These are phyloP conservation scores for Torymus tubicola DNA, from an alignment of 2,888 invertebrate species.

Conservation along the genomic window DNA sequence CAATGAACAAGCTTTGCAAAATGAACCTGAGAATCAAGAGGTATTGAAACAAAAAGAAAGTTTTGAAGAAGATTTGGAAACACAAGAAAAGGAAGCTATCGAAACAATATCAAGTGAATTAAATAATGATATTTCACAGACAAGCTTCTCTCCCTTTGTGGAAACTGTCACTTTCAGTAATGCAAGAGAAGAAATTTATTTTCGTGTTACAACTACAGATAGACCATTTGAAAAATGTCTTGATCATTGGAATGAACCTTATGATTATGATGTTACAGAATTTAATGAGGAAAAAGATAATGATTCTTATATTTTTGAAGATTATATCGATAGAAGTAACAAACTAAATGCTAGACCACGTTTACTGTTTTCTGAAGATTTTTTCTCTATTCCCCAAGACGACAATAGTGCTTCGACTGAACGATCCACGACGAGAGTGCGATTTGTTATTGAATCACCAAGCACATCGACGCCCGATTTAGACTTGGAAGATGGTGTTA, in stretches of 20 bases:
- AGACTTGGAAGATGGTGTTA: constrained; percentile 51
- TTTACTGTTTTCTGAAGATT: constrained; percentile 37
- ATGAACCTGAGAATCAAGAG: background rate
- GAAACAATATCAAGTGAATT: background rate
- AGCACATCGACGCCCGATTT: constrained; percentile 62
- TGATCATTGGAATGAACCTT: constrained; percentile 62
- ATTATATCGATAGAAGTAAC: constrained; percentile 68
- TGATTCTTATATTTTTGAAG: constrained; percentile 68
- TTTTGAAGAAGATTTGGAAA: background rate
- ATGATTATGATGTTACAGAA: constrained; percentile 50
- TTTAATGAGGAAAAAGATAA: constrained; percentile 42
- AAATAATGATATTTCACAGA: constrained; percentile 6
- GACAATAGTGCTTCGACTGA: constrained; percentile 24
- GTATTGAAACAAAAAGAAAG: background rate
- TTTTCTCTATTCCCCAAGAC: constrained; percentile 28
- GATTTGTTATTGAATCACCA: constrained; percentile 69
- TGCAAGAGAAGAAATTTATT: constrained; percentile 64
- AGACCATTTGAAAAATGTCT: constrained; percentile 70
- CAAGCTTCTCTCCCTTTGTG: constrained; percentile 4
- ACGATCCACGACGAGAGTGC: constrained; percentile 64
- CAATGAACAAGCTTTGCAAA: background rate
- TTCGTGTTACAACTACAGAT: constrained; percentile 71
- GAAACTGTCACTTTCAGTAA: constrained; percentile 51
- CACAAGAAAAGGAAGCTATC: background rate
- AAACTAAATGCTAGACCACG: constrained; percentile 56